Percentiles rank a stretch among this genome's conserved stretches.
These are phyloP conservation scores for Pangasius sanitwongsei DNA, from an alignment of 2,797 vertebrate species.

Conservation along the genomic window DNA sequence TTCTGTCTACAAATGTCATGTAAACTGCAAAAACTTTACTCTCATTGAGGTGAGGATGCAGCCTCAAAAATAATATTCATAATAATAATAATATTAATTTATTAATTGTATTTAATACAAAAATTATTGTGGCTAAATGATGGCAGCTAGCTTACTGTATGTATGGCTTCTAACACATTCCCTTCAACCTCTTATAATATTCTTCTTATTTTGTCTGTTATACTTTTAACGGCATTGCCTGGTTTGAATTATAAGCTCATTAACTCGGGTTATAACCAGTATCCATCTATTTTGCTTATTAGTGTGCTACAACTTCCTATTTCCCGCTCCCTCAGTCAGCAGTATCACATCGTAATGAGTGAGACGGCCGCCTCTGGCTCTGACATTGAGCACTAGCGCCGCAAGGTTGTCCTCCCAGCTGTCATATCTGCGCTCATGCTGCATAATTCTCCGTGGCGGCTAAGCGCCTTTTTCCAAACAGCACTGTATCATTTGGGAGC, in stretches of 20 bases:
- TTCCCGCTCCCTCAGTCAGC: constrained; percentile 43
- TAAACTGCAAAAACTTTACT: not conserved
- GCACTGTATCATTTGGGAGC: constrained; percentile 58
- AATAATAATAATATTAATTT: not conserved
- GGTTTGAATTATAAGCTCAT: constrained; percentile 21
- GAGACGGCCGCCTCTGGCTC: constrained; percentile 49
- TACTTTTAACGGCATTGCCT: constrained; percentile 17
- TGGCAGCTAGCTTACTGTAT: not conserved
- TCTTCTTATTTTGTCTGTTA: constrained; percentile 9
- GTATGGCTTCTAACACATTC: not conserved
- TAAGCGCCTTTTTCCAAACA: constrained; percentile 55
- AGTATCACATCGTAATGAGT: constrained; percentile 45
- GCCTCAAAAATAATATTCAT: not conserved
- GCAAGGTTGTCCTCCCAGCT: constrained; percentile 64
- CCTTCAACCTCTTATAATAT: constrained; percentile 9
- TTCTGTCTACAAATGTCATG: not conserved
- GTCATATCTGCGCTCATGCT: constrained; percentile 58
- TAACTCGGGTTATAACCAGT: constrained; percentile 36
- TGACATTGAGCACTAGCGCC: constrained; percentile 59
- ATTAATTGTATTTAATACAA: not conserved
- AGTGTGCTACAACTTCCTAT: constrained; percentile 57
- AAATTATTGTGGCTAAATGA: not conserved
- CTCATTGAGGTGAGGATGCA: not conserved
- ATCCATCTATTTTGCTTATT: constrained; percentile 58
- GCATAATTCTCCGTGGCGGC: constrained; percentile 63